A percentile compares a stretch with the other conserved stretches of the same genome.
Evolutionary conservation across 2,797 vertebrate genomes (phyloP).

Genomic region (Momotus momota): DNA sequence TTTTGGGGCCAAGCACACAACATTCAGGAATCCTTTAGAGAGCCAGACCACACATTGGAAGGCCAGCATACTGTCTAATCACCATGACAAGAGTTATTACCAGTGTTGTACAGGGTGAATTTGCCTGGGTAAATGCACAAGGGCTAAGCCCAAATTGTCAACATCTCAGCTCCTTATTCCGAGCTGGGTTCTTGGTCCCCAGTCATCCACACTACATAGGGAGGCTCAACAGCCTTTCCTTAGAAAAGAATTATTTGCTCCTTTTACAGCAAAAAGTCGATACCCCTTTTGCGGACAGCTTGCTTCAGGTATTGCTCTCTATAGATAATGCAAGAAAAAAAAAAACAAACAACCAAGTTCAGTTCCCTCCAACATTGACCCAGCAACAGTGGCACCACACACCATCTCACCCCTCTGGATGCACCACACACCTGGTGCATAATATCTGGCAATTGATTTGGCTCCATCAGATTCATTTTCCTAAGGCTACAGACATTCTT

Average conservation of each 20-base stretch:
- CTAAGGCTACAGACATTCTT: neutral
- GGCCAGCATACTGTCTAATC: neutral
- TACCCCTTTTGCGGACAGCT: neutral
- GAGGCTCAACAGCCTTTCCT: neutral
- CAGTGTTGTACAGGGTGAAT: neutral
- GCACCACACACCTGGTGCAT: neutral
- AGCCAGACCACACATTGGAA: neutral
- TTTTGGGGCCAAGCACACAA: neutral
- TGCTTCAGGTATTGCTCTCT: neutral
- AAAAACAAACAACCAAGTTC: neutral
- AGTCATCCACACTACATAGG: neutral
- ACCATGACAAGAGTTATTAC: neutral
- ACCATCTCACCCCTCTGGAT: neutral
- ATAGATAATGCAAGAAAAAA: neutral
- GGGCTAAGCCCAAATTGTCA: neutral
- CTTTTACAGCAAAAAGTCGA: neutral
- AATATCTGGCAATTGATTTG: neutral
- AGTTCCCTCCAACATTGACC: neutral
- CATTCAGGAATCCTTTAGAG: neutral
- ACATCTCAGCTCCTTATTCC: neutral
- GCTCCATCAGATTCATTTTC: neutral
- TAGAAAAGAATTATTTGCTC: neutral
- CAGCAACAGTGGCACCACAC: neutral
- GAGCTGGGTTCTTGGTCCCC: neutral
- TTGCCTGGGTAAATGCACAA: neutral